Conservation (phyloP, 2,113 vertebrate species). For the Coracopsis vasa region DNA sequence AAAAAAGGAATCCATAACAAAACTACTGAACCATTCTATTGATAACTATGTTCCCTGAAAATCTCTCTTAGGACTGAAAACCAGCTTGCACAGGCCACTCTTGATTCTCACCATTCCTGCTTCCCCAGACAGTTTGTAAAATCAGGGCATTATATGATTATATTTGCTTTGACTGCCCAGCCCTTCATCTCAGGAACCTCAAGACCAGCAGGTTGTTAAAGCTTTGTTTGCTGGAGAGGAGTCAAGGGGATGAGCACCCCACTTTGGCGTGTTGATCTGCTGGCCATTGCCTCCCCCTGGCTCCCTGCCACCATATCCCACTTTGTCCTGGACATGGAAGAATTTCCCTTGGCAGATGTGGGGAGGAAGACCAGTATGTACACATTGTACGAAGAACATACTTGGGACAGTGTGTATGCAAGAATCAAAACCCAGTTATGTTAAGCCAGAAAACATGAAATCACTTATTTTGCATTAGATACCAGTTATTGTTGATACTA, state of each 20-base stretch:
- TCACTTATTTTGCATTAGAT: neutral
- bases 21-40: neutral
- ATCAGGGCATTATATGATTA: neutral
- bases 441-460: neutral
- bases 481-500: neutral
- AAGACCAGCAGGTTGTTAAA: neutral
- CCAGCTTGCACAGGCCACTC: neutral
- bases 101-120: neutral
- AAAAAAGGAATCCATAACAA: neutral
- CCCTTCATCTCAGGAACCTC: neutral
- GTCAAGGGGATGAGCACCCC: neutral
- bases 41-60: neutral
- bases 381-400: neutral
- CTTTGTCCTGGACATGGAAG: neutral
- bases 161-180: neutral
- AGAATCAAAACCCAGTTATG: neutral
- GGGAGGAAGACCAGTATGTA: neutral
- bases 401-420: neutral
- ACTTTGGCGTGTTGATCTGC: neutral
- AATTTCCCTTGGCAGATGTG: neutral
- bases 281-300: rapidly evolving
- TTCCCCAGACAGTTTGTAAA: neutral
- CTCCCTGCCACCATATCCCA: rapidly evolving
- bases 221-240: neutral
- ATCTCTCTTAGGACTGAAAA: neutral